Evolutionary conservation across 2,113 vertebrate species (phyloP), one percentile per base, ranked within the genome.

Genomic region (Otis tarda): DNA sequence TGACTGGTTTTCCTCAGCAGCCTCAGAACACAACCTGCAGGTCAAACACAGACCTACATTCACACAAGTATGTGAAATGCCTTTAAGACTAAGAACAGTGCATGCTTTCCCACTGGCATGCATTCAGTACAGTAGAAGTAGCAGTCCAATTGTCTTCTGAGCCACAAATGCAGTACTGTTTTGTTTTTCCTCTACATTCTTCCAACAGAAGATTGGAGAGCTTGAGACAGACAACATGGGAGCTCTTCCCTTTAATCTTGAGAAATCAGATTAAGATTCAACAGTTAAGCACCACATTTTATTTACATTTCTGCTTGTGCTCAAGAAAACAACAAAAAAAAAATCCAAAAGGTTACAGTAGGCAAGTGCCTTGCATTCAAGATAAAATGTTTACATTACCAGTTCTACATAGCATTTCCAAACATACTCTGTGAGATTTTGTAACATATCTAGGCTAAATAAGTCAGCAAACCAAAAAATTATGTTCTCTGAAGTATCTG

Each of bases 231-330:
- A 55, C 63, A 90, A 89, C 20, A 18, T 8, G 14, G 78, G 63
- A 23, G n/a, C 37, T 69, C 74, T 94, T 84, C 69, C 25, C 60
- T 77, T 92, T 83, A 96, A 90, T 89, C 94, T 92, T 83, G 63
- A 68, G 69, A 91, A 89, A 96, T 80, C 92, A 95, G 78, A 91
- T 93, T 89, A 95, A 86, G 70, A 83, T 43, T 52, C 52, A 94
- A 71, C 75, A 90, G 27, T 30, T 94, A 95, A 64, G 87, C 47
- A 45, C 21, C n/a, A 63, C 0, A 0, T 91, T 94, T 89, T 91
- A 88, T 68, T 93, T 93, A 84, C 69, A 53, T 84, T 89, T 91
- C 77, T 87, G 45, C 15, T 68, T 31, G 5, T 22, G n/a, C 24
- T 78, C 30, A 79, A 75, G 52, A 75, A 90, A 64, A 64, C 24